Evolutionary conservation across 1,140 invertebrate species (phyloP).

Genomic region (Octopus sinensis): DNA sequence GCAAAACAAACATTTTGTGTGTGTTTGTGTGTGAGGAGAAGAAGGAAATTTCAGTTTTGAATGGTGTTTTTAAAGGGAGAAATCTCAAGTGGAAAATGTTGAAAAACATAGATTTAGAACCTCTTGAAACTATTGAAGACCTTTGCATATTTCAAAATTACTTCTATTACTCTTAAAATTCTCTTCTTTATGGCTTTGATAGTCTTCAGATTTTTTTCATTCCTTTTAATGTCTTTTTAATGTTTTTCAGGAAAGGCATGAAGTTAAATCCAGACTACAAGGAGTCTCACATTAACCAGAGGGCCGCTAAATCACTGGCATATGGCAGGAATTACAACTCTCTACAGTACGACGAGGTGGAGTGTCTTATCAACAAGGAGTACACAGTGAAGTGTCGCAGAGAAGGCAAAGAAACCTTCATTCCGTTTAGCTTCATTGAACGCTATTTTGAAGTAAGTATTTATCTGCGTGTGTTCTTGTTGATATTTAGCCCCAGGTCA

Average conservation of each 20-base stretch:
- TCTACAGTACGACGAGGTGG: constrained; percentile 69
- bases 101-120: too few species aligned
- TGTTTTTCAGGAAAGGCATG: constrained; percentile 4
- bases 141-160: too few species aligned
- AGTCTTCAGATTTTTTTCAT: not conserved
- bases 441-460: constrained; percentile 86
- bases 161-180: too few species aligned
- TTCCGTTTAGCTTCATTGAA: constrained; percentile 88
- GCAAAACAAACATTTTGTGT: too few species aligned
- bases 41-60: too few species aligned
- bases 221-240: not conserved
- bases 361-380: constrained; percentile 86
- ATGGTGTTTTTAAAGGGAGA: too few species aligned
- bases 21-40: too few species aligned
- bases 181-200: too few species aligned
- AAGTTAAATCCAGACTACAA: not conserved
- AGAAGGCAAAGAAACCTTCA: constrained; percentile 80
- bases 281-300: constrained; percentile 6
- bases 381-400: constrained; percentile 79
- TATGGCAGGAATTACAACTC: not conserved
- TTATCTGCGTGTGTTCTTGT: not conserved
- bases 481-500: too few species aligned
- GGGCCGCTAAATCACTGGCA: constrained; percentile 21
- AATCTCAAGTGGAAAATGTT: too few species aligned
- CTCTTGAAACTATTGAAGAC: too few species aligned